Conservation (phyloP, 2,797 vertebrate genomes). For the Sarcoramphus papa region DNA sequence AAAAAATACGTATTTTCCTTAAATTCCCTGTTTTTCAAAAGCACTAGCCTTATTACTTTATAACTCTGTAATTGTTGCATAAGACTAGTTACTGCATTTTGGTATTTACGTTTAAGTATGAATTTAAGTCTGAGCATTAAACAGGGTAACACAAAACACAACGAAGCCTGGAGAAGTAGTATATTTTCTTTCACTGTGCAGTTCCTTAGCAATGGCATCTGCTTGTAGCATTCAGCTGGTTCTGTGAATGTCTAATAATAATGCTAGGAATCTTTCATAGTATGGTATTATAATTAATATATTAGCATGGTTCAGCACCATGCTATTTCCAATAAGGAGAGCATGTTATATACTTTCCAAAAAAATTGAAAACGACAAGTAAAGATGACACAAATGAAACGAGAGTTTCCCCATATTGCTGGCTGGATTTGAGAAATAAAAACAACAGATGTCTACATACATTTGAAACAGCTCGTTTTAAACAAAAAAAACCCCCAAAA, state of each 20-base stretch:
- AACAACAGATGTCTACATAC: not conserved
- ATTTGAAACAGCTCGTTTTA: not conserved
- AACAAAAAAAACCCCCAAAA: not conserved
- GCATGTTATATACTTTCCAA: rapidly evolving
- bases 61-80: not conserved
- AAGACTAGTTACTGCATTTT: not conserved
- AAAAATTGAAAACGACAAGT: not conserved
- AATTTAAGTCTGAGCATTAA: not conserved
- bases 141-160: not conserved
- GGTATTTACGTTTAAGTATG: not conserved
- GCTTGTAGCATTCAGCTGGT: not conserved
- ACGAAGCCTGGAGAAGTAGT: not conserved
- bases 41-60: not conserved
- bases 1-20: not conserved
- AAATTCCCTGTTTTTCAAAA: not conserved
- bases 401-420: not conserved
- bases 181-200: not conserved
- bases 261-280: not conserved
- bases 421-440: not conserved
- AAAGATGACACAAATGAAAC: not conserved
- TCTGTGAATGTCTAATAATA: not conserved
- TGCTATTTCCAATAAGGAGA: not conserved
- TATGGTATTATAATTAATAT: not conserved
- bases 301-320: not conserved
- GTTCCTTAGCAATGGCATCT: not conserved